Evolutionary conservation across 2,888 invertebrate genomes (phyloP), one percentile per base, ranked within the genome.

Genomic region (Protophormia terraenovae): DNA sequence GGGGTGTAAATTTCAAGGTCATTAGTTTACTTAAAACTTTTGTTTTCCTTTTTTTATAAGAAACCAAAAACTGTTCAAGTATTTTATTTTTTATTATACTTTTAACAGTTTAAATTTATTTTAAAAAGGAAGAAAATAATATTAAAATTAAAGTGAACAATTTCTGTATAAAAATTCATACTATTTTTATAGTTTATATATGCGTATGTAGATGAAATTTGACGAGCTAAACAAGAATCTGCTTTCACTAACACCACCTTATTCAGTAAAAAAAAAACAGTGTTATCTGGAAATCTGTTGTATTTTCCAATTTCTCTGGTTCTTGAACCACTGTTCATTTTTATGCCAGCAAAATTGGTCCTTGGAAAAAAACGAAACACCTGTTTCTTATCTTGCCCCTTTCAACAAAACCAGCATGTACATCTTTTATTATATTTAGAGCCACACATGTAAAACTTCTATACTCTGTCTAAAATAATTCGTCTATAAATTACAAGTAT

Each of bases 401-500:
- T 55, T 1, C 7, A 22, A 55, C 45, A 67, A n/a, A 3, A 10
- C 7, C 53, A 53, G 24, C 19, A 38, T 55, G 4, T 27, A 67
- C 5, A 55, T 45, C 2, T 45, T 77, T 55, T 67, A 67, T 55
- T 29, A 22, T 6, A 41, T 55, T 66, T 22, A 5, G 8, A 24
- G 19, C n/a, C 29, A 45, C 50, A 66, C n/a, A 66, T 76, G 55
- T 19, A 14, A 53, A 29, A 76, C 53, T 55, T 66, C n/a, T 16
- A n/a, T 27, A 35, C 19, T 19, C 27, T 76, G 29, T 27, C 41
- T 38, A 24, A 76, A 76, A 76, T 22, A 66, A 45, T 45, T 24
- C 41, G 12, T 22, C 66, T 16, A 58, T 67, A 67, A 77, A 77
- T 67, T 55, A 66, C 29, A 32, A 32, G 66, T 32, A 32, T 55